These are phyloP conservation scores for Holothuria scabra DNA, from an alignment of 53 echinoderm and acorn worm species.

Conservation along the genomic window DNA sequence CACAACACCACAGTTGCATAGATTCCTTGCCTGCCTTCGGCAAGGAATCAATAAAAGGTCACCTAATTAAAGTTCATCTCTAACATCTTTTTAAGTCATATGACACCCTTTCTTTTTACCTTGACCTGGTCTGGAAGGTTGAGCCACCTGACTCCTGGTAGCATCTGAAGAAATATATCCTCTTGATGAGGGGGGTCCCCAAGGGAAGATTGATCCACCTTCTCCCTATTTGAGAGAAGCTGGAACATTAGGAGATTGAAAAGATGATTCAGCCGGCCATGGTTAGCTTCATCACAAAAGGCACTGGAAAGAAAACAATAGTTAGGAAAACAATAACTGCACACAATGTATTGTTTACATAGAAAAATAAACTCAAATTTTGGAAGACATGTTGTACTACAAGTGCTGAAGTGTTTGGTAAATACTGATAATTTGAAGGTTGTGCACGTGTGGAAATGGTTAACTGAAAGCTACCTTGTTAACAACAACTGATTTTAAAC, in stretches of 20 bases:
- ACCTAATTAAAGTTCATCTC: too few relatives aligned
- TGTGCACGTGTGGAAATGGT: too few relatives aligned
- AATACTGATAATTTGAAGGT: too few relatives aligned
- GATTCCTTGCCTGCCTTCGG: too few relatives aligned
- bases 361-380: too few relatives aligned
- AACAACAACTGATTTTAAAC: not conserved
- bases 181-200: constrained; percentile 66
- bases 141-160: constrained; percentile 92
- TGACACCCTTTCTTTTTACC: constrained; percentile 49
- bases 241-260: constrained; percentile 86
- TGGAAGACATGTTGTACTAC: too few relatives aligned
- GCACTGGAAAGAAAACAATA: constrained; percentile 55
- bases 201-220: constrained; percentile 45
- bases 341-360: too few relatives aligned
- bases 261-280: constrained; percentile 82
- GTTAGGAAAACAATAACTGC: too few relatives aligned
- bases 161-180: constrained; percentile 82
- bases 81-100: not conserved
- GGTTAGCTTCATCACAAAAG: constrained; percentile 74
- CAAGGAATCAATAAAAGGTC: too few relatives aligned
- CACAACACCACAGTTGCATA: too few relatives aligned
- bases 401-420: too few relatives aligned
- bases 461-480: too few relatives aligned
- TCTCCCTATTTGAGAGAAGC: constrained; percentile 52
- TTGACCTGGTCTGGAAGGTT: constrained; percentile 89